Base-by-base conservation (phyloP, 2,113 vertebrate species). In the Hiodon tergisus region DNA sequence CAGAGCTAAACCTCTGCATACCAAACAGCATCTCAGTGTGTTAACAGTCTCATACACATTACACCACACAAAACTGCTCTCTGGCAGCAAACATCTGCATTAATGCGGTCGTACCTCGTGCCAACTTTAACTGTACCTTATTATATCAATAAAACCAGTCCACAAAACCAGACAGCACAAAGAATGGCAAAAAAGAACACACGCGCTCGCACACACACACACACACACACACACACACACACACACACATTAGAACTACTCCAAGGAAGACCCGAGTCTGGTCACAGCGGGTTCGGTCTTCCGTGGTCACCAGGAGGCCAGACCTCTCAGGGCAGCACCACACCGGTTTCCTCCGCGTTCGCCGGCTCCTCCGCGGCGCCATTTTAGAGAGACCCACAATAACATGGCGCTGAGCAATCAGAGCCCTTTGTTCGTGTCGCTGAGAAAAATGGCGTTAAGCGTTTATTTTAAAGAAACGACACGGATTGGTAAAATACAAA, bases 371-470 rank as follows among this genome's bases (percentile, higher is more conserved):
- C 71, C 71, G 9, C 50, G 10, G 60, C 72, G 72, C 72, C 71
- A 72, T 73, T 65, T 73, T 73, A 73, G 47, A 48, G 31, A 48
- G 63, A 73, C 71, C n/a, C n/a, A 61, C 14, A 4, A 59, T 60
- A 31, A 17, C 8, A 52, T 13, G n/a, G n/a, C 31, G 11, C 71
- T 16, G n/a, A 17, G 48, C 48, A 17, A 13, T 16, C 16, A 16
- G 4, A 9, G 16, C 16, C 71, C 3, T 31, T 16, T 9, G 16
- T 53, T 73, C 50, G n/a, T 16, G 6, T 13, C 59, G 5, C 9
- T 2, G 13, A 17, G 8, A 9, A 16, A 65, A 65, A 54, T 53
- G 71, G 50, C 60, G 51, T 48, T 4, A 66, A 66, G 9, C 8
- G 63, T 17, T 11, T 10, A n/a, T 62, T 3, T 31, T 13, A 31